Conservation (phyloP, 1,140 invertebrate species). For the Potamilus streckersoni region DNA sequence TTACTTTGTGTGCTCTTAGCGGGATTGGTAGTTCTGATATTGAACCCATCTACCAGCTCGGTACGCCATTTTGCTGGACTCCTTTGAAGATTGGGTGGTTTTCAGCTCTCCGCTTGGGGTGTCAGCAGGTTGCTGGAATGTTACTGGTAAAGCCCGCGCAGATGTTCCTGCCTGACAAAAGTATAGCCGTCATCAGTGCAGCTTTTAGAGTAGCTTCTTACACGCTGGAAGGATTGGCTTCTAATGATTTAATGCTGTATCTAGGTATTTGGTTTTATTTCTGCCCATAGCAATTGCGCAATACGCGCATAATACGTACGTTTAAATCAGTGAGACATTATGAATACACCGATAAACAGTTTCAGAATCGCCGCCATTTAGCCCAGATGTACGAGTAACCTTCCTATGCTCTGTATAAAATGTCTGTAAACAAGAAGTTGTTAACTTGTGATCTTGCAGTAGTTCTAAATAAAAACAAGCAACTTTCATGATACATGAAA, state of each 20-base stretch:
- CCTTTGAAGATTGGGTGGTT: conserved; percentile 8
- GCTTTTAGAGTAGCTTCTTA: background rate
- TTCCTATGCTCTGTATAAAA: too few species aligned
- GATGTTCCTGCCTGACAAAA: background rate
- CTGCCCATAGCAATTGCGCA: too few species aligned
- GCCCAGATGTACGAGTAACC: too few species aligned
- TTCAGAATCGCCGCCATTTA: too few species aligned
- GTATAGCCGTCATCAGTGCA: conserved; percentile 2
- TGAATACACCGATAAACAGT: too few species aligned
- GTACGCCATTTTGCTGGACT: conserved; percentile 17
- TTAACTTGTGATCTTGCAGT: too few species aligned
- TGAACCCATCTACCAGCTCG: conserved; percentile 13
- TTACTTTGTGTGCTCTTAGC: conserved; percentile 1
- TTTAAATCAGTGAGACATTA: too few species aligned
- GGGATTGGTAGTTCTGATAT: background rate
- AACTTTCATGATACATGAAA: too few species aligned
- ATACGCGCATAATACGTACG: too few species aligned
- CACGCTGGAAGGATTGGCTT: conserved; percentile 7
- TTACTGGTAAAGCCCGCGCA: background rate
- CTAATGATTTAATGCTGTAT: conserved; percentile 8
- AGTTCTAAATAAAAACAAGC: too few species aligned
- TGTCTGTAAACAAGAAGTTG: too few species aligned
- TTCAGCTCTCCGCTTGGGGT: background rate
- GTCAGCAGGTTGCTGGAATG: background rate
- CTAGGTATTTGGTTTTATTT: background rate